These are phyloP conservation scores for Zeuzera pyrina DNA, from an alignment of 2,888 invertebrate genomes.

Conservation along the genomic window DNA sequence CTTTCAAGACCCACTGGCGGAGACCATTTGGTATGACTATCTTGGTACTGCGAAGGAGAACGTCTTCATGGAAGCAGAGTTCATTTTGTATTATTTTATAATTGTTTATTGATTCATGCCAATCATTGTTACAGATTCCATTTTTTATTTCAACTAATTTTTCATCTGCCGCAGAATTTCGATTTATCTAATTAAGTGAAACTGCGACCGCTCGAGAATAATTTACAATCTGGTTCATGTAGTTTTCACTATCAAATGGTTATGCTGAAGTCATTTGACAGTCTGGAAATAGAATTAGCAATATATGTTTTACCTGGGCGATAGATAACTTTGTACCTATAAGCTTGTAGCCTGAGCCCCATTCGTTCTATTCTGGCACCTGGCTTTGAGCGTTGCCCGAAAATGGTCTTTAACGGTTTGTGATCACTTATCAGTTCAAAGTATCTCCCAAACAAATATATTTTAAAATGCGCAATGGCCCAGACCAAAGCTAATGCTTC, in stretches of 20 bases:
- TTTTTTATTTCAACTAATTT: not conserved
- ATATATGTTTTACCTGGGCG: conserved; percentile 17
- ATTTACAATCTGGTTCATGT: too few relatives aligned
- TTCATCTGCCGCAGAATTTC: not conserved
- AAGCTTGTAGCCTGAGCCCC: conserved; percentile 20
- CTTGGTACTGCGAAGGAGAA: conserved; percentile 13
- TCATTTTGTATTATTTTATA: conserved; percentile 4
- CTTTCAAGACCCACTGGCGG: conserved; percentile 14
- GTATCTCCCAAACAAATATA: conserved; percentile 5
- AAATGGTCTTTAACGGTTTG: conserved; percentile 24
- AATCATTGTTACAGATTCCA: not conserved
- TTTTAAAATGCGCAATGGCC: conserved; percentile 8
- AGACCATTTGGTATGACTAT: conserved; percentile 14
- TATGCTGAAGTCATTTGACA: too few relatives aligned
- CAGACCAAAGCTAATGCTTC: conserved; percentile 9
- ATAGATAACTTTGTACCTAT: conserved; percentile 17
- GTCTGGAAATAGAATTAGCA: conserved; percentile 8
- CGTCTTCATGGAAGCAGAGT: conserved; percentile 1
- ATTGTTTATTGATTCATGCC: not conserved
- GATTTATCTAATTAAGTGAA: not conserved
- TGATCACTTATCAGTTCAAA: conserved; percentile 1
- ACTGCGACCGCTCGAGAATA: too few relatives aligned
- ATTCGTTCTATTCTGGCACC: conserved; percentile 22
- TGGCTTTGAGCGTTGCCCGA: conserved; percentile 18
- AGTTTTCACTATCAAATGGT: too few relatives aligned